Evolutionary conservation across 37 sponge, comb jelly and placozoan species (phyloP), one percentile per base, ranked within the genome.

Genomic region (Halichondria panicea): DNA sequence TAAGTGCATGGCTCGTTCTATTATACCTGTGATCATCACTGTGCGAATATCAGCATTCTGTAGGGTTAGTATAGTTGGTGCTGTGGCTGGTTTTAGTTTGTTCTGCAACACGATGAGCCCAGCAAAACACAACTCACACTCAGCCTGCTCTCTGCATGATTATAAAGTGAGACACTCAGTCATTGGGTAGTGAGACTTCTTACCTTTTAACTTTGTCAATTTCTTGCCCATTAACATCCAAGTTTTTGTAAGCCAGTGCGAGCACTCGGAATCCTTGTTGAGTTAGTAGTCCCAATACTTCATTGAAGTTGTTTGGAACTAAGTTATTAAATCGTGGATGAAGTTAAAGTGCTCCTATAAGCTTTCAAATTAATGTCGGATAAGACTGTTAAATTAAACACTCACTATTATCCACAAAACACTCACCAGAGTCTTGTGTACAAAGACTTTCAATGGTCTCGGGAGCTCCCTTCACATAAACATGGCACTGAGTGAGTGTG

Each of bases 41-140:
- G 68, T 79, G 30, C 92, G 70, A 27, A 94, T 85, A 65, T 78
- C 65, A 18, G 89, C 83, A 28, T 57, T 25, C 22, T 9, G 9
- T 30, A 97, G 77, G 19, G 75, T 79, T 4, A 31, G 15, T 13
- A 97, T 90, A 45, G 85, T 83, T 12, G 82, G 81, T 46, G 92
- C 60, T 19, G 97, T 97, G 24, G 89, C 83, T 28, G 78, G 72
- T 56, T 97, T 97, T 28, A 97, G 80, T 25, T 55, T 55, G 72
- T 97, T 97, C 74, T 94, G 86, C 87, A 97, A 80, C 38, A 97
- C 81, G 2, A 97, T 75, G 30, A 97, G 77, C 13, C 97, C 97
- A 55, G 72, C 77, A 74, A 96, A 90, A 27, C 34, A 76, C 39
- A 96, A 76, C 35, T 91, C 89, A 59, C 84, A 72, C 71, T 97